Evolutionary conservation across 2,797 vertebrate species (phyloP).

Genomic region (Aplochiton taeniatus): DNA sequence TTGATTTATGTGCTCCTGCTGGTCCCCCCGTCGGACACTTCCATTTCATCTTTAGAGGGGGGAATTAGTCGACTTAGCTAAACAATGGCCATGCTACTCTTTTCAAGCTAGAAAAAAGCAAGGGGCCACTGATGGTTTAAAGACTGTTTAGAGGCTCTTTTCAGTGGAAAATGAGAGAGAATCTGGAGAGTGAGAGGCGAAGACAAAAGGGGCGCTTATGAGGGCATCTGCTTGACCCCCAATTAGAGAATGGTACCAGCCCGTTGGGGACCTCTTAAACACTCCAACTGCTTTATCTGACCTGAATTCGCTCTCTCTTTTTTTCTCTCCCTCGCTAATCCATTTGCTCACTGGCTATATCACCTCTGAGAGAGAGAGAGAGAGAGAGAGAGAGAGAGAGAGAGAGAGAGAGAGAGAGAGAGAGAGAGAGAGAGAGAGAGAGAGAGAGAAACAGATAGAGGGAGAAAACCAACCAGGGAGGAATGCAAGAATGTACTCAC

Average conservation of each 20-base stretch:
- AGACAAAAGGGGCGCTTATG: constrained; percentile 44
- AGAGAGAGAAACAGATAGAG: constrained; percentile 62
- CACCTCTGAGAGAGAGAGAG: constrained; percentile 8
- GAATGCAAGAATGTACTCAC: constrained; percentile 86
- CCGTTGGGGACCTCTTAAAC: constrained; percentile 37
- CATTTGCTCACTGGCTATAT: not conserved
- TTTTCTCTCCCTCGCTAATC: not conserved
- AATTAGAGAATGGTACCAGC: constrained; percentile 28
- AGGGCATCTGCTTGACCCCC: constrained; percentile 41
- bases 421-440: constrained; percentile 54
- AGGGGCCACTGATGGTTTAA: not conserved
- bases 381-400: constrained; percentile 31
- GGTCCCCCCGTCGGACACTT: constrained; percentile 89
- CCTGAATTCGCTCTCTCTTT: not conserved
- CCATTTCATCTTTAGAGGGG: constrained; percentile 90
- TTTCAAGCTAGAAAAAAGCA: constrained; percentile 58
- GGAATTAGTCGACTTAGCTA: constrained; percentile 84
- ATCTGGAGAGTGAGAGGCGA: constrained; percentile 31
- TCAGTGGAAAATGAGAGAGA: not conserved
- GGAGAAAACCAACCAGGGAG: constrained; percentile 25
- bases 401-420: constrained; percentile 43
- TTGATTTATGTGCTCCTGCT: constrained; percentile 97
- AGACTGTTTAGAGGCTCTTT: constrained; percentile 36
- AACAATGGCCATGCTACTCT: constrained; percentile 81
- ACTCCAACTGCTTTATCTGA: constrained; percentile 33